Conservation (phyloP, 2,888 invertebrate genomes). For the Apodemia duryi region DNA sequence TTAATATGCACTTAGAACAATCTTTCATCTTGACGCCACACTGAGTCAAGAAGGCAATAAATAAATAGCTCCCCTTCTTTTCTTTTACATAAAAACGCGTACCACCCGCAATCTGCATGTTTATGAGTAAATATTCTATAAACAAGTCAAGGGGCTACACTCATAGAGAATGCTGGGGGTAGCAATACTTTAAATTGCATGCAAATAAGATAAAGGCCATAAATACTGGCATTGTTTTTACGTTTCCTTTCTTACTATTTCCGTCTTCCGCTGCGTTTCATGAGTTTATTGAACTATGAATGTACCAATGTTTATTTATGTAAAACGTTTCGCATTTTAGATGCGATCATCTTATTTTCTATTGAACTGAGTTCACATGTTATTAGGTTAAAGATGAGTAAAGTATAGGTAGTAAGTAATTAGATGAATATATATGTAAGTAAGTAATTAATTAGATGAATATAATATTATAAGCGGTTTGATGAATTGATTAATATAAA, state of each 20-base stretch:
- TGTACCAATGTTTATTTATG: conserved; percentile 14
- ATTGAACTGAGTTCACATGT: neutral
- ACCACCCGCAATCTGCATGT: conserved; percentile 79
- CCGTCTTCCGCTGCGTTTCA: conserved; percentile 48
- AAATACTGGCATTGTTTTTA: conserved; percentile 59
- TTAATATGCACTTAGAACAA: conserved; percentile 48
- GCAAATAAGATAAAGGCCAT: conserved; percentile 75
- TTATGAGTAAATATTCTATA: conserved; percentile 78
- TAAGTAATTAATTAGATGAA: no score
- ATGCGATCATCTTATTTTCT: neutral
- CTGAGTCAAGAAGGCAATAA: conserved; percentile 74
- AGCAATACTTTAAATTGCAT: conserved; percentile 73
- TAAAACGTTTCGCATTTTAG: neutral
- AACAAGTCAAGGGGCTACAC: conserved; percentile 61
- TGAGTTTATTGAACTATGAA: conserved; percentile 46
- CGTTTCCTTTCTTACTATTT: conserved; percentile 48
- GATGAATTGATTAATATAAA: no score
- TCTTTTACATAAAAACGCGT: conserved; percentile 76
- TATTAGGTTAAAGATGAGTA: no score
- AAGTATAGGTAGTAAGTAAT: no score
- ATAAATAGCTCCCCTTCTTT: conserved; percentile 72
- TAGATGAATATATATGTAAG: no score
- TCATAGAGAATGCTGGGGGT: conserved; percentile 49
- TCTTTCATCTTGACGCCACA: conserved; percentile 57
- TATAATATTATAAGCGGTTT: no score